Conservation (phyloP, 2,113 vertebrate species). For the Chaetodon auriga region DNA sequence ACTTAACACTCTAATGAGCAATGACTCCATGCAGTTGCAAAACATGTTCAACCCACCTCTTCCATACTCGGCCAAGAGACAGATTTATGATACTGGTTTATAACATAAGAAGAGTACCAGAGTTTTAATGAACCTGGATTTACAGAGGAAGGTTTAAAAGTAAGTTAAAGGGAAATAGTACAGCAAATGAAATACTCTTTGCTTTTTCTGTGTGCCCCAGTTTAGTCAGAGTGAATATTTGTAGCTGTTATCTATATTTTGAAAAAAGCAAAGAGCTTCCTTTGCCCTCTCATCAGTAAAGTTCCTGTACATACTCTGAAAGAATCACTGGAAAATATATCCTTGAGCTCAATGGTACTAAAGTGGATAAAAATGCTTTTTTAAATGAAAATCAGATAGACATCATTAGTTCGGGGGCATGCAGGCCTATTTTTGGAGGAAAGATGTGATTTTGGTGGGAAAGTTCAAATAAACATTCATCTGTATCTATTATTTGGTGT, state of each 20-base stretch:
- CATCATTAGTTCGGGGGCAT: slow-evolving; percentile 4
- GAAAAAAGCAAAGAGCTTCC: background rate
- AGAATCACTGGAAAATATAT: background rate
- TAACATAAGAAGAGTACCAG: background rate
- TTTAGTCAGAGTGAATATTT: slow-evolving; percentile 17
- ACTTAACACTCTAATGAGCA: slow-evolving; percentile 70
- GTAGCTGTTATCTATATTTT: background rate
- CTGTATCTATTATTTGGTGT: slow-evolving; percentile 22
- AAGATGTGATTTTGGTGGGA: slow-evolving; percentile 6
- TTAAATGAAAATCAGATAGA: slow-evolving; percentile 14
- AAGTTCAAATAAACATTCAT: slow-evolving; percentile 25
- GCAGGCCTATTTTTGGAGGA: background rate
- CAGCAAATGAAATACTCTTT: background rate
- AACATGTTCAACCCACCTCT: slow-evolving; percentile 40
- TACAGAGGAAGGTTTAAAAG: background rate
- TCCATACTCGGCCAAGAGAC: slow-evolving; percentile 5
- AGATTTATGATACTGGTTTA: slow-evolving; percentile 31
- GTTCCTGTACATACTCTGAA: background rate
- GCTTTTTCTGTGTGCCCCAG: background rate
- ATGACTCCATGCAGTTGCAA: slow-evolving; percentile 48
- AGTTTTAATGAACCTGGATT: slow-evolving; percentile 16
- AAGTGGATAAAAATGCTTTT: slow-evolving; percentile 5
- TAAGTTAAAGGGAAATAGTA: background rate
- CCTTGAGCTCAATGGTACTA: background rate
- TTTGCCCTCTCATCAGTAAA: background rate